These are phyloP conservation scores for Drosophila sordidapex DNA, from an alignment of 2,888 invertebrate genomes.

Conservation along the genomic window DNA sequence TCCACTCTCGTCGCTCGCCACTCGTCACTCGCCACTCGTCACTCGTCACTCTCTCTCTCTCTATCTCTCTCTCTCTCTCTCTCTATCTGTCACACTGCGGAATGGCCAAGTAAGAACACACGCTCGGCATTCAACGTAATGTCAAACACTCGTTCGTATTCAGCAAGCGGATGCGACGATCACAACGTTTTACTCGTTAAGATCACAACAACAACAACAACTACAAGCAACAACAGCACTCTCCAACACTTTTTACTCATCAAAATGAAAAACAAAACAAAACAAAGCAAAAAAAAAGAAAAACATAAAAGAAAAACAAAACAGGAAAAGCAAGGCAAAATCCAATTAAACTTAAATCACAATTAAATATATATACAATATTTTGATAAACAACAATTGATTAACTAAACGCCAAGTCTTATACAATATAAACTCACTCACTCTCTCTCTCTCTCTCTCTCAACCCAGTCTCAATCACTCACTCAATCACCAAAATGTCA, in stretches of 20 bases:
- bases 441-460: conserved; percentile 49
- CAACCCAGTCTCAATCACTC: conserved; percentile 30
- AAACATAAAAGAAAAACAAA: conserved; percentile 19
- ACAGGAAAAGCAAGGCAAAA: conserved; percentile 23
- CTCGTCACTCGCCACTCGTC: conserved; percentile 16
- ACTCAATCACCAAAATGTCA: conserved; percentile 55
- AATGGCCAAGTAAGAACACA: conserved; percentile 47
- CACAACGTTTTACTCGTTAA: conserved; percentile 45
- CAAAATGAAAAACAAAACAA: conserved; percentile 9
- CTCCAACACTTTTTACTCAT: conserved; percentile 42
- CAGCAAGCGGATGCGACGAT: conserved; percentile 39
- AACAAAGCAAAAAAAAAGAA: conserved; percentile 5
- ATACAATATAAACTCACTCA: conserved; percentile 54
- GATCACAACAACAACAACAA: conserved; percentile 41
- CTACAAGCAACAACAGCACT: conserved; percentile 35
- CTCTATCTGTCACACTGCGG: conserved; percentile 38
- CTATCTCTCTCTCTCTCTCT: conserved; percentile 4
- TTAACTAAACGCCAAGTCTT: conserved; percentile 50
- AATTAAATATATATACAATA: conserved; percentile 34
- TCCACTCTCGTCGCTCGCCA: conserved; percentile 32
- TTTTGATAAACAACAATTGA: conserved; percentile 39
- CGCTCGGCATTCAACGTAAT: conserved; percentile 38
- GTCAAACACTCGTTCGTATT: conserved; percentile 25
- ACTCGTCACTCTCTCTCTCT: conserved; percentile 18
- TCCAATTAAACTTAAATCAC: conserved; percentile 37